phyloP scores from a whole-genome alignment of 2,113 vertebrate species.

The Ameiurus melas region DNA sequence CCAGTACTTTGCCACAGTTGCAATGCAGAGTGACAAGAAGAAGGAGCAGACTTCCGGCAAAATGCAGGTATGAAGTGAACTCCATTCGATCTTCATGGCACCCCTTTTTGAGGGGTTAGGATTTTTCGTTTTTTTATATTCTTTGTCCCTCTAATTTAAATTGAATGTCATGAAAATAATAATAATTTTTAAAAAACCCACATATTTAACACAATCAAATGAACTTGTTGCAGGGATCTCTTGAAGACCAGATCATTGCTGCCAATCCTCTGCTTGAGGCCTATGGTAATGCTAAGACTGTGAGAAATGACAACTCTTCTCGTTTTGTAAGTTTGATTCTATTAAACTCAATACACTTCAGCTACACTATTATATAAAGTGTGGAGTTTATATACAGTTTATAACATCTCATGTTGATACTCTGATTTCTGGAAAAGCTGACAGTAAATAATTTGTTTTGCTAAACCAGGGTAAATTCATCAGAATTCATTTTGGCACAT shows the following conservation, averaged over 20 bases:
- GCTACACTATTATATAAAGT: background rate
- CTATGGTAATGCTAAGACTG: slow-evolving; percentile 64
- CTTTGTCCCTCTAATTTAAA: background rate
- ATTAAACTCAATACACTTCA: background rate
- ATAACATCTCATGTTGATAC: background rate
- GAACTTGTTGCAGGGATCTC: slow-evolving; percentile 51
- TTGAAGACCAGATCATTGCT: slow-evolving; percentile 64
- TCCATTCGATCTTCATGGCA: background rate
- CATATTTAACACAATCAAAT: background rate
- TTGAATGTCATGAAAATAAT: background rate
- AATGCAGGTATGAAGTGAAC: slow-evolving; percentile 47
- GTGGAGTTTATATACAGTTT: background rate
- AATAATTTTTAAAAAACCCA: background rate
- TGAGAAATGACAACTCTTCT: slow-evolving; percentile 67
- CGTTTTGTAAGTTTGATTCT: slow-evolving; percentile 59
- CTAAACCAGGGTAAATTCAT: slow-evolving; percentile 68
- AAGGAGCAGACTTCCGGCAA: background rate
- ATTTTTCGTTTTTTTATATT: background rate
- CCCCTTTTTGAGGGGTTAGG: too few relatives aligned
- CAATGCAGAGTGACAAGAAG: slow-evolving; percentile 40
- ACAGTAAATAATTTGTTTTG: background rate
- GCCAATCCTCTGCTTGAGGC: slow-evolving; percentile 63
- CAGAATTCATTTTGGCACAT: slow-evolving; percentile 80
- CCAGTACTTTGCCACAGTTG: slow-evolving; percentile 55
- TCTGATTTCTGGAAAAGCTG: background rate